These are phyloP conservation scores for Cataglyphis hispanica DNA, from an alignment of 1,140 invertebrate genomes.

Conservation along the genomic window DNA sequence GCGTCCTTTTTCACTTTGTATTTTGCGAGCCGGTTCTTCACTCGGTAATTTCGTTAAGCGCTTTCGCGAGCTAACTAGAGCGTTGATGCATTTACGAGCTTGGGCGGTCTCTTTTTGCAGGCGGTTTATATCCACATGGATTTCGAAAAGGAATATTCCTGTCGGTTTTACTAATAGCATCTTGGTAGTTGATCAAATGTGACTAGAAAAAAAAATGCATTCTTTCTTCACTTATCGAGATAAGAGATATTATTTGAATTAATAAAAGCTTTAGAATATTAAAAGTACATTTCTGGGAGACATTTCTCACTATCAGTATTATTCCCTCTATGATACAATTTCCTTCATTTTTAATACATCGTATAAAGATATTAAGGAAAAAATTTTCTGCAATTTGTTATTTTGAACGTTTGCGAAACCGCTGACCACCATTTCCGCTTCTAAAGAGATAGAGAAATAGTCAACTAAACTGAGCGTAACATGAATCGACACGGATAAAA, in stretches of 20 bases:
- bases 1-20: slow-evolving; percentile 17
- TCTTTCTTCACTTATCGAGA: not conserved
- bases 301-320: not conserved
- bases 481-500: slow-evolving; percentile 20
- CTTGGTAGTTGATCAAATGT: not conserved
- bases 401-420: not conserved
- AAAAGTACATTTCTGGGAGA: not conserved
- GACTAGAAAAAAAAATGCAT: not conserved
- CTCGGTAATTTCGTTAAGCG: slow-evolving; percentile 44
- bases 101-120: slow-evolving; percentile 42
- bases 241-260: not conserved
- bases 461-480: not conserved
- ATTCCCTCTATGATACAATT: not conserved
- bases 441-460: not conserved
- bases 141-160: slow-evolving; percentile 39
- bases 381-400: not conserved
- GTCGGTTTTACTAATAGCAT: slow-evolving; percentile 31
- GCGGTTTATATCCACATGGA: slow-evolving; percentile 10
- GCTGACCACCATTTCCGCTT: not conserved
- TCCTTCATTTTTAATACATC: not conserved
- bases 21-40: not conserved
- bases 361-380: not conserved
- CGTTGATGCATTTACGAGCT: slow-evolving; percentile 59
- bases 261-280: not conserved
- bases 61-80: slow-evolving; percentile 47